phyloP scores from a whole-genome alignment of 2,888 invertebrate genomes.

The Tipula lateralis region DNA sequence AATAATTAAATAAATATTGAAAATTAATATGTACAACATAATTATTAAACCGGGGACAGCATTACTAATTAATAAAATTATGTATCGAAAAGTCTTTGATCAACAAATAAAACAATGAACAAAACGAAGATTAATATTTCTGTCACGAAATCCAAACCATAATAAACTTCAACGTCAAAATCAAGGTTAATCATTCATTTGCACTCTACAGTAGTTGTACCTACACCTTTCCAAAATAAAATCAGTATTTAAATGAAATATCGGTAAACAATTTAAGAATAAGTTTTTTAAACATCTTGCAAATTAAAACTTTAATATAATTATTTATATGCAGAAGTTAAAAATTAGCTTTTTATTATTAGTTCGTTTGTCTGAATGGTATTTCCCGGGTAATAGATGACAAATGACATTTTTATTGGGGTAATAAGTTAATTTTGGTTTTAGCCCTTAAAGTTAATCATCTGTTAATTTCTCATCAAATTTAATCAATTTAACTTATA shows the following conservation, averaged over 20 bases:
- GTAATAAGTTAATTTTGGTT: too few species aligned
- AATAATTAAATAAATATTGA: not conserved
- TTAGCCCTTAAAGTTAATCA: too few species aligned
- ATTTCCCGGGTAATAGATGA: too few species aligned
- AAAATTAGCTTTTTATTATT: too few species aligned
- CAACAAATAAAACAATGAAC: not conserved
- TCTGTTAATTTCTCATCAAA: too few species aligned
- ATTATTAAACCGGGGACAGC: not conserved
- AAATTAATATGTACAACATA: not conserved
- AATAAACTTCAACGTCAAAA: not conserved
- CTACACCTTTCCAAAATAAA: not conserved
- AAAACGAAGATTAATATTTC: not conserved
- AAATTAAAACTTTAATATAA: too few species aligned
- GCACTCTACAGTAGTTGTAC: not conserved
- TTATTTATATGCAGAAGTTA: too few species aligned
- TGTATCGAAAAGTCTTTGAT: not conserved
- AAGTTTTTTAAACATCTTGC: too few species aligned
- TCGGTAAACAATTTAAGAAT: too few species aligned
- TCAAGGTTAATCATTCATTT: not conserved
- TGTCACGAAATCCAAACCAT: not conserved
- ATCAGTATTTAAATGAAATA: not conserved
- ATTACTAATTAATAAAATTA: slow-evolving; percentile 24
- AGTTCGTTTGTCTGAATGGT: too few species aligned
- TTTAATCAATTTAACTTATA: too few species aligned
- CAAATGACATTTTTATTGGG: too few species aligned